Evolutionary conservation across 2,113 vertebrate species (phyloP), one percentile per base, ranked within the genome.

Genomic region (Trogon surrucura): DNA sequence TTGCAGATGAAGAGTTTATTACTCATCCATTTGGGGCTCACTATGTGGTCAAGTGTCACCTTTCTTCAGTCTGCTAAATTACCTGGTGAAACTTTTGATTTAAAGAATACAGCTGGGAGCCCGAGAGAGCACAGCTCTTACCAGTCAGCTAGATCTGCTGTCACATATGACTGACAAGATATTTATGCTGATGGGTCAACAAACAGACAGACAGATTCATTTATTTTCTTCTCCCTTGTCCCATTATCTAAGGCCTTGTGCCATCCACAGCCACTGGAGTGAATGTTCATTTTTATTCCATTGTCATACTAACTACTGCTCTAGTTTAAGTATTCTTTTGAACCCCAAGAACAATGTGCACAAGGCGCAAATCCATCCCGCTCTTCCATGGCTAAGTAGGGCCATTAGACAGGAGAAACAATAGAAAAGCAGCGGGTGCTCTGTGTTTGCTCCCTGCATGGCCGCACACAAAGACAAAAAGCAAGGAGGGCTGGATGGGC

Each of bases 341-440:
- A 96, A 93, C 91, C 85, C 72, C 78, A 93, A 95, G 94, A 96
- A 96, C 95, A 96, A 95, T 96, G 96, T 80, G 92, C 25, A 3
- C 77, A 75, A 93, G 92, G 95, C 90, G 0, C 93, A 97, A 97
- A 96, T 94, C 95, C 95, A 96, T 90, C 91, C 96, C 27, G 5
- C 93, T 97, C 92, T 77, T 97, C 85, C 88, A 21, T 58, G 93
- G 91, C 92, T 96, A 96, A 97, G 96, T 91, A 93, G 93, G 92
- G 90, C 95, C 92, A 96, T 96, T 97, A 96, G 96, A 94, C 95
- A 93, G 90, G 56, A 97, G 95, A 97, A 96, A 96, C 96, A 97
- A 97, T 96, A 57, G 95, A 50, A 93, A 80, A 95, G 0, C 96
- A 96, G 96, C 93, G 91, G 92, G 96, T 67, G 96, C 95, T 93